Percentiles rank a stretch among this genome's conserved stretches.
phyloP scores from a whole-genome alignment of 2,888 invertebrate genomes.

The Acrocyrtus sp. region DNA sequence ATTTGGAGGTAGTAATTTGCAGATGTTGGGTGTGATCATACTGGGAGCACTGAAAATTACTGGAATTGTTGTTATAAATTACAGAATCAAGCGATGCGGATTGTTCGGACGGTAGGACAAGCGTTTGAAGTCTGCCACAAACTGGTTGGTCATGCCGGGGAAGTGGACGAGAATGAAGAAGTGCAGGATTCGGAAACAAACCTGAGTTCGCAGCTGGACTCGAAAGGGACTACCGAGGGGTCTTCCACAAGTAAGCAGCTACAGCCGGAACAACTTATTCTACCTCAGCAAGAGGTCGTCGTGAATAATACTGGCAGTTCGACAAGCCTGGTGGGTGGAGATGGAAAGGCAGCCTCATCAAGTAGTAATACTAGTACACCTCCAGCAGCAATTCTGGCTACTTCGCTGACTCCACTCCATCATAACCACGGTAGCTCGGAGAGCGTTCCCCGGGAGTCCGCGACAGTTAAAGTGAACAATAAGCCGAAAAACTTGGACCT shows the following conservation, averaged over 20 bases:
- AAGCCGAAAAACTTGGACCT: constrained; percentile 40
- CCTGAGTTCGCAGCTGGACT: constrained; percentile 65
- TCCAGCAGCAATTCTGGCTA: constrained; percentile 14
- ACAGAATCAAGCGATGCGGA: constrained; percentile 98
- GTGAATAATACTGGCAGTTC: constrained; percentile 9
- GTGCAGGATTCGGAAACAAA: constrained; percentile 64
- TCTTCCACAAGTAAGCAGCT: constrained; percentile 67
- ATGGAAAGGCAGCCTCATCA: constrained; percentile 20
- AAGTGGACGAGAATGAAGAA: constrained; percentile 65
- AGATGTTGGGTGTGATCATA: background rate
- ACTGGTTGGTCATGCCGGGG: constrained; percentile 71
- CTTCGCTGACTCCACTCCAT: constrained; percentile 14
- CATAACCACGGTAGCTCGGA: background rate
- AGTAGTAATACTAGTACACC: constrained; percentile 30
- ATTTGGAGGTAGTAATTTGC: constrained; percentile 22
- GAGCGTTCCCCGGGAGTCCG: background rate
- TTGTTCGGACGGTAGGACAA: constrained; percentile 98
- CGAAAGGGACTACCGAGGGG: constrained; percentile 65
- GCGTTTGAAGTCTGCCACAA: constrained; percentile 99
- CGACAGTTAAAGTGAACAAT: constrained; percentile 14
- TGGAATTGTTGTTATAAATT: constrained; percentile 55
- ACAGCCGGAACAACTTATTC: background rate
- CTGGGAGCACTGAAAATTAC: background rate
- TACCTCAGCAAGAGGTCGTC: background rate
- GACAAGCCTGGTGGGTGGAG: constrained; percentile 19